Base-by-base conservation (phyloP, 37 sponge, comb jelly and placozoan genomes). In the Mnemiopsis leidyi region DNA sequence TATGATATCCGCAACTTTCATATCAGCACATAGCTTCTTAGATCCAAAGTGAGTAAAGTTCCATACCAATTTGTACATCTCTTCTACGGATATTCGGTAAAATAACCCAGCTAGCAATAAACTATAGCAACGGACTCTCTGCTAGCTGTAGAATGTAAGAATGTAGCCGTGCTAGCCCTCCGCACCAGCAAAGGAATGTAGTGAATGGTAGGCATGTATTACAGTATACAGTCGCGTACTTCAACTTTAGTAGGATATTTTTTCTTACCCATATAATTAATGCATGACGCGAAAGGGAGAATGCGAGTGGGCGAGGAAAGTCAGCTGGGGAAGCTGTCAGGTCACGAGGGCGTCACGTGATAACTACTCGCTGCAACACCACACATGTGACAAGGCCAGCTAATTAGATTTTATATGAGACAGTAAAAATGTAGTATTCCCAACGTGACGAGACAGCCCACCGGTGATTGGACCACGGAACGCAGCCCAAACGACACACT, bases 381-480 rank as follows among this genome's bases (percentile, higher is more conserved):
- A 71, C 73, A 29, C 73, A 71, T 71, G 73, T 71, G 73, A 71
- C 73, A 71, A 5, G 25, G n/a, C 25, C 73, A 28, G 30, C 25
- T 71, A 71, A 71, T 71, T 71, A 28, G 73, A 71, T 71, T 71
- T 71, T 71, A 71, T 71, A 28, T 71, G 73, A 71, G 25, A 28
- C 73, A 71, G 73, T 71, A 71, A 71, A 71, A 71, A 71, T 71
- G 30, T 71, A 71, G 73, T 71, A 2, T 71, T 71, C 25, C 73
- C 73, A 23, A 28, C 61, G 61, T 48, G 61, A 48, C 61, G 61
- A 18, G 61, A 13, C 61, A 18, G 5, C 61, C 13, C 9, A 13
- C 9, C 61, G 61, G 9, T 48, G 9, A 48, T 48, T 48, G 61
- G 61, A 18, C n/a, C n/a, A n/a, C n/a, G n/a, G n/a, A n/a, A n/a